phyloP scores from a whole-genome alignment of 1,140 invertebrate genomes.

The Anastrepha obliqua region DNA sequence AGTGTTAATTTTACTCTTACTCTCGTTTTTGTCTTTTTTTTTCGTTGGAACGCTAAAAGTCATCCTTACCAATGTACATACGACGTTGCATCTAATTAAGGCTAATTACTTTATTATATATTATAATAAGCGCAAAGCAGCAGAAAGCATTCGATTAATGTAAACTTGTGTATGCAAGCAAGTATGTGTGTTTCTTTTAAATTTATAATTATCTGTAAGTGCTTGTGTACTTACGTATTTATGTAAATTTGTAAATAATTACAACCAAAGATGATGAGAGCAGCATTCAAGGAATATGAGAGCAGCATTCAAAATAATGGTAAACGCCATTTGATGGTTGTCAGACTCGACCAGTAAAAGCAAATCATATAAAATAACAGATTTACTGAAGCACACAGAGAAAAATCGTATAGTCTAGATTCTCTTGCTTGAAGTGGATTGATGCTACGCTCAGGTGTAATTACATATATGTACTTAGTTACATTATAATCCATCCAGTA shows the following conservation, averaged over 20 bases:
- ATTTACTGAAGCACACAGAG: too few species aligned
- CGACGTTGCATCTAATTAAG: constrained; percentile 4
- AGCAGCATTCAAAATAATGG: not conserved
- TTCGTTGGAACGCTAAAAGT: not conserved
- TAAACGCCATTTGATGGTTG: not conserved
- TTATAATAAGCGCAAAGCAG: constrained; percentile 9
- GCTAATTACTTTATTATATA: constrained; percentile 45
- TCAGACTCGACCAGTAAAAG: not conserved
- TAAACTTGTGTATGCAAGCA: not conserved
- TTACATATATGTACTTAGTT: too few species aligned
- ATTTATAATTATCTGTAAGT: not conserved
- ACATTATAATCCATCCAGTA: too few species aligned
- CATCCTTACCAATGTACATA: constrained; percentile 6
- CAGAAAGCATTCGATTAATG: not conserved
- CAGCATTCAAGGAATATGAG: not conserved
- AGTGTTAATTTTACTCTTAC: not conserved
- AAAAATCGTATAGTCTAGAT: too few species aligned
- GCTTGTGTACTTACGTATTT: not conserved
- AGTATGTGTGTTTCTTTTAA: not conserved
- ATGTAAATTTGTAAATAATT: not conserved
- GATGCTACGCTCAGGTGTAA: too few species aligned
- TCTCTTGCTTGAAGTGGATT: too few species aligned
- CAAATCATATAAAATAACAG: not conserved
- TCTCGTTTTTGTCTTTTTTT: not conserved
- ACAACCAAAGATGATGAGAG: not conserved